A percentile compares a stretch with the other conserved stretches of the same genome.
Conservation (phyloP, 2,888 invertebrate species). For the Caenorhabditis afra region DNA sequence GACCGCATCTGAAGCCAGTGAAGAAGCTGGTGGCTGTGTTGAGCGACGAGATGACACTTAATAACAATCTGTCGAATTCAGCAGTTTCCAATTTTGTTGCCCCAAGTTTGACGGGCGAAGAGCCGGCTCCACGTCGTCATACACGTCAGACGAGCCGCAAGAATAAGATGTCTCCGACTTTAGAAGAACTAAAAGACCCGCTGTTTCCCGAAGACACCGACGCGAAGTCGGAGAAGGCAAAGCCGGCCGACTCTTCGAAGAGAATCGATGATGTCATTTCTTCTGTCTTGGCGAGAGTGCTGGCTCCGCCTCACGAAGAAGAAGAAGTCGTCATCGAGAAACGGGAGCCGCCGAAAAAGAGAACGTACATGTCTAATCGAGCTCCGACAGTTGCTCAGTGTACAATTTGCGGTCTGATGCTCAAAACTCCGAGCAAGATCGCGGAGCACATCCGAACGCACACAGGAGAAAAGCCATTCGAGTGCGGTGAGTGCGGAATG, state of each 20-base stretch:
- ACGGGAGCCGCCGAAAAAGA: not conserved
- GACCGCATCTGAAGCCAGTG: constrained; percentile 71
- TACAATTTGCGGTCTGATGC: constrained; percentile 69
- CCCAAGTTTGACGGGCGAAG: not conserved
- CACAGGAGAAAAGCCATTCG: constrained; percentile 70
- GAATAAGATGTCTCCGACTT: too few species aligned
- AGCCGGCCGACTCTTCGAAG: not conserved
- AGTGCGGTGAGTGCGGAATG: constrained; percentile 69
- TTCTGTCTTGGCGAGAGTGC: constrained; percentile 59
- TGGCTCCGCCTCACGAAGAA: constrained; percentile 24
- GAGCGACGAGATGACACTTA: not conserved
- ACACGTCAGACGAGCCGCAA: too few species aligned
- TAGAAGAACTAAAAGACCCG: too few species aligned
- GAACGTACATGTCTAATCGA: constrained; percentile 22
- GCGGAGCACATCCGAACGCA: constrained; percentile 71
- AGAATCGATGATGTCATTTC: constrained; percentile 70
- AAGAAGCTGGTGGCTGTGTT: constrained; percentile 21
- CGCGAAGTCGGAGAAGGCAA: too few species aligned
- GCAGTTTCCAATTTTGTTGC: constrained; percentile 11
- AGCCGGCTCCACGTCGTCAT: too few species aligned
- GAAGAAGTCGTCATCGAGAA: not conserved
- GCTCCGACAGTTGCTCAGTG: constrained; percentile 66
- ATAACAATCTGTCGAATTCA: constrained; percentile 18
- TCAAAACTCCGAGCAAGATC: constrained; percentile 73
- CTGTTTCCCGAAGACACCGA: too few species aligned